Evolutionary conservation across 2,797 vertebrate genomes (phyloP).

Genomic region (Catostomus latipinnis): DNA sequence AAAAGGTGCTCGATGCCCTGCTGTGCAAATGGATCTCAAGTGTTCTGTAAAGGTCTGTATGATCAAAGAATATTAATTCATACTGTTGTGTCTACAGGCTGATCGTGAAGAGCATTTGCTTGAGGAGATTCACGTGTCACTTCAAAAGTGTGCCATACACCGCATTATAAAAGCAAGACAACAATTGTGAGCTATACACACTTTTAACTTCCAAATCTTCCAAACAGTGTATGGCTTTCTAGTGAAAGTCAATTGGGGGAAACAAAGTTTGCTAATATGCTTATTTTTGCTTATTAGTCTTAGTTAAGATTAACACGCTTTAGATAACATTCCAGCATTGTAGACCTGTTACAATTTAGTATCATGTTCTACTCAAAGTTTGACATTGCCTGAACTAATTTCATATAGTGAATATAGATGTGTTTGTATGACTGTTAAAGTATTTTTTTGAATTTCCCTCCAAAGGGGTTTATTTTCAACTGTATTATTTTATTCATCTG

Average conservation of each 20-base stretch:
- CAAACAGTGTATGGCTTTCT: slow-evolving; percentile 52
- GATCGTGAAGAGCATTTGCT: neutral
- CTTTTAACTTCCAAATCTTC: slow-evolving; percentile 39
- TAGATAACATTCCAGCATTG: neutral
- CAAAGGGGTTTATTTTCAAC: slow-evolving; percentile 42
- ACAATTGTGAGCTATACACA: slow-evolving; percentile 11
- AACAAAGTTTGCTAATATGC: slow-evolving; percentile 4
- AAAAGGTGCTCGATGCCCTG: slow-evolving; percentile 7
- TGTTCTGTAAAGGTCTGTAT: neutral
- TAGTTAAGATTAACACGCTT: neutral
- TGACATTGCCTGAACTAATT: slow-evolving; percentile 12
- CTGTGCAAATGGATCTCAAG: slow-evolving; percentile 3
- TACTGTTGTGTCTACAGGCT: neutral
- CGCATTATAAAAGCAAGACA: neutral
- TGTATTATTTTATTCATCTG: slow-evolving; percentile 18
- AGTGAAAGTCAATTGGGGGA: slow-evolving; percentile 26
- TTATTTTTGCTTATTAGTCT: neutral
- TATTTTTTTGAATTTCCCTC: slow-evolving; percentile 42
- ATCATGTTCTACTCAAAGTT: slow-evolving; percentile 3
- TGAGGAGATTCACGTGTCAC: neutral
- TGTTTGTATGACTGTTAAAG: slow-evolving; percentile 33
- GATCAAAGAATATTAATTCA: slow-evolving; percentile 21
- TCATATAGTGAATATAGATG: slow-evolving; percentile 2
- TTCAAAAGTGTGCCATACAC: slow-evolving; percentile 1
- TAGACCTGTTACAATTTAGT: slow-evolving; percentile 8